Base-by-base conservation (phyloP, 2,888 invertebrate species). In the Coelopa pilipes region DNA sequence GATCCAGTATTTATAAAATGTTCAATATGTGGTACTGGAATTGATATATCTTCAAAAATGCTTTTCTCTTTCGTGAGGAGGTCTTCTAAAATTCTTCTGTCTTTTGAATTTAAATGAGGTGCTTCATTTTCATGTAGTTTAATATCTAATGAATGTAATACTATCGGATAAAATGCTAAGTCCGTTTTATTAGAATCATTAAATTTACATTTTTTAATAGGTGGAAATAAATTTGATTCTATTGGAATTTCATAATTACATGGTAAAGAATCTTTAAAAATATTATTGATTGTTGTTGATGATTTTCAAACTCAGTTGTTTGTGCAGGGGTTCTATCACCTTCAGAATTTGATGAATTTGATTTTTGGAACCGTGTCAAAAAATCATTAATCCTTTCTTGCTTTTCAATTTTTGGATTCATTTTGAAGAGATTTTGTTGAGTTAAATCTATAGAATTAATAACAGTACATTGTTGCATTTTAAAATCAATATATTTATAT, bases 261-360 rank as follows among this genome's bases (percentile, higher is more conserved):
- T 21, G 69, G 60, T 63, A 69, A 1, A 70, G 50, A 49, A 17
- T 68, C 68, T 73, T 71, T 55, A 75, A 73, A 55, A 71, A 75
- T 75, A 15, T 49, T 73, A 10, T 73, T 70, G 13, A 73, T 71
- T 13, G 10, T 50, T 34, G 7, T 34, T 34, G 34, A 34, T 34
- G 7, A 34, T 34, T 34, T 34, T 34, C 34, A 34, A 34, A 34
- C 34, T 79, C 73, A 12, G 80, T 80, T 1, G 80, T 74, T 17
- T n/a, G 34, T 4, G 34, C 34, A 34, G 34, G 2, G 34, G 55
- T 55, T 55, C 19, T n/a, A 17, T 60, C 45, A 15, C 49, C 21
- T 59, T 70, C 21, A 15, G 21, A 49, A 12, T 21, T 71, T 50
- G 62, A 50, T 70, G 47, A n/a, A 34, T 53, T 53, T 21, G 49